Percentiles rank a stretch among this genome's conserved stretches.
phyloP scores from a whole-genome alignment of 1,140 invertebrate species.

The Pinna nobilis region DNA sequence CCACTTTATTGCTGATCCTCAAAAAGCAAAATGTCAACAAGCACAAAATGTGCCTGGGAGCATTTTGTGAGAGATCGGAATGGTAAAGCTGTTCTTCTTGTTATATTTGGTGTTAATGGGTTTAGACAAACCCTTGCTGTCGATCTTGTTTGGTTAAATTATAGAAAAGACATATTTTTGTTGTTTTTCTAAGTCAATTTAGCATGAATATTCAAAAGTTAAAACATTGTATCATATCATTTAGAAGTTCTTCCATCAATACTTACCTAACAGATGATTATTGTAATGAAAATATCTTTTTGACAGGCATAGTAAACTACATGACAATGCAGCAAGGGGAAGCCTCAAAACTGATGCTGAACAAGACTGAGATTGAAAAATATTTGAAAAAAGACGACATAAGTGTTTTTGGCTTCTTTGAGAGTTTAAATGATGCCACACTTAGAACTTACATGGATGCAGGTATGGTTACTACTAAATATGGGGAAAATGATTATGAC shows the following conservation, averaged over 20 bases:
- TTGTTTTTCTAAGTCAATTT: too few species aligned
- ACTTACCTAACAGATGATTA: neutral
- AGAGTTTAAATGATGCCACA: constrained; percentile 70
- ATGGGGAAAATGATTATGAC: too few species aligned
- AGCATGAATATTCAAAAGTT: neutral
- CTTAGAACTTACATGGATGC: constrained; percentile 77
- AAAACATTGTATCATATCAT: neutral
- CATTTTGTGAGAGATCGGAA: too few species aligned
- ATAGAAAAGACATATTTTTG: too few species aligned
- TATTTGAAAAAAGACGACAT: constrained; percentile 75
- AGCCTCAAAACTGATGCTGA: constrained; percentile 74
- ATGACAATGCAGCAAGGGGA: constrained; percentile 77
- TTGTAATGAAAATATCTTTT: neutral
- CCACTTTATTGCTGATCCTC: too few species aligned
- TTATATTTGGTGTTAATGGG: too few species aligned
- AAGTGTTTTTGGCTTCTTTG: constrained; percentile 79
- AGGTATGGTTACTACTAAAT: constrained; percentile 55
- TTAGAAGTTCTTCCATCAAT: neutral
- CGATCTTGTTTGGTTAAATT: too few species aligned
- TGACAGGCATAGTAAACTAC: constrained; percentile 77
- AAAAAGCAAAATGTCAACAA: too few species aligned
- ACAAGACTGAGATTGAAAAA: constrained; percentile 72
- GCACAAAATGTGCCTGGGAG: too few species aligned
- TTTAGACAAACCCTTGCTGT: neutral
- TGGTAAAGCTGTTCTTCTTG: too few species aligned